Conservation (phyloP, 2,888 invertebrate genomes). For the Amiota communis region DNA sequence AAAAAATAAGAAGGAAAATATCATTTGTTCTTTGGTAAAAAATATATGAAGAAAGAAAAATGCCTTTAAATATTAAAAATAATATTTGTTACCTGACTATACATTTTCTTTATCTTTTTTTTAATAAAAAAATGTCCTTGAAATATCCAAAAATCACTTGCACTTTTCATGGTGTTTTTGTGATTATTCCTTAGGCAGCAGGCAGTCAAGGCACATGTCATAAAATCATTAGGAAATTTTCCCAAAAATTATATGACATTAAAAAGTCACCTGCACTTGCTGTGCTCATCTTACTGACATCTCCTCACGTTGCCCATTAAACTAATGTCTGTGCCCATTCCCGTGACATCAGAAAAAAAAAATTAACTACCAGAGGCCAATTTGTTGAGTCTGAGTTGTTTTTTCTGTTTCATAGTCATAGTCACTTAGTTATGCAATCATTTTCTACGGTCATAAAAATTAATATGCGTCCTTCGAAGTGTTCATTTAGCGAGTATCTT, state of each 20-base stretch:
- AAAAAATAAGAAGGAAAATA: too few species aligned
- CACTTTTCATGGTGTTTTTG: conserved; percentile 38
- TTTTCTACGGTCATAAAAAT: conserved; percentile 68
- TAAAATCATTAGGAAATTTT: conserved; percentile 46
- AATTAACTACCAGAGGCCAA: not conserved
- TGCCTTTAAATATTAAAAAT: too few species aligned
- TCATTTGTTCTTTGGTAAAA: too few species aligned
- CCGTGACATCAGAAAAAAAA: not conserved
- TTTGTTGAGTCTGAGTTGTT: not conserved
- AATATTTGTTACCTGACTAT: too few species aligned
- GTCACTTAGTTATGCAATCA: conserved; percentile 61
- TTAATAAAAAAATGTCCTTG: conserved; percentile 62
- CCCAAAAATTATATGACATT: conserved; percentile 46
- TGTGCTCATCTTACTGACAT: conserved; percentile 10
- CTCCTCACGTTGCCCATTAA: conserved; percentile 24
- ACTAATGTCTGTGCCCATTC: conserved; percentile 15
- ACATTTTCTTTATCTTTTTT: conserved; percentile 38
- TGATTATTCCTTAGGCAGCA: conserved; percentile 29
- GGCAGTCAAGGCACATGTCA: conserved; percentile 45
- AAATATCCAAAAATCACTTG: conserved; percentile 53
- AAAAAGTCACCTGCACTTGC: conserved; percentile 55
- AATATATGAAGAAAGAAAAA: too few species aligned
- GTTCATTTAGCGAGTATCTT: conserved; percentile 53
- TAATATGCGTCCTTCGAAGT: conserved; percentile 68
- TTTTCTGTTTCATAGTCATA: conserved; percentile 13